A percentile compares a stretch with the other conserved stretches of the same genome.
Evolutionary conservation across 1,140 invertebrate species (phyloP).

Genomic region (Paraescarpia echinospica): DNA sequence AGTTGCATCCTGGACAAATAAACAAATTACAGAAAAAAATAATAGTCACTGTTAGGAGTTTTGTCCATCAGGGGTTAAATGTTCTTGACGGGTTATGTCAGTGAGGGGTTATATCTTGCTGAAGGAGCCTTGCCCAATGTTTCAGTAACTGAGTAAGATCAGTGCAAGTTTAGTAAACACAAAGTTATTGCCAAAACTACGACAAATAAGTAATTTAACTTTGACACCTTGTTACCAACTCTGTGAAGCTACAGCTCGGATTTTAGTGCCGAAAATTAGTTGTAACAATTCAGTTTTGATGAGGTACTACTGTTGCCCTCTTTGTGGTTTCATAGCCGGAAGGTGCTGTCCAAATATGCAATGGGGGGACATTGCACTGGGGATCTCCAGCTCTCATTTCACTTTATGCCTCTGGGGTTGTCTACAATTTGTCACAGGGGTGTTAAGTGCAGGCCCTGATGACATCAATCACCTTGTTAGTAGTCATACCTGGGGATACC

Average conservation of each 20-base stretch:
- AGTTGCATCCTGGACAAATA: too few relatives aligned
- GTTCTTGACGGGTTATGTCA: too few relatives aligned
- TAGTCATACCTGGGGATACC: neutral
- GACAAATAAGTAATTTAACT: neutral
- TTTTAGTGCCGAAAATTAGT: neutral
- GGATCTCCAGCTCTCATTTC: neutral
- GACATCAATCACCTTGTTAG: neutral
- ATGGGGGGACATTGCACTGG: neutral
- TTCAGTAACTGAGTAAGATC: too few relatives aligned
- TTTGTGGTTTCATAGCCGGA: neutral
- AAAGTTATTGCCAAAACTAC: neutral
- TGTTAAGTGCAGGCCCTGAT: neutral
- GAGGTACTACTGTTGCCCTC: neutral
- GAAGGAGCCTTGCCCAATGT: too few relatives aligned
- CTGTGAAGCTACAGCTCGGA: neutral
- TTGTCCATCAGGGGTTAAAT: too few relatives aligned
- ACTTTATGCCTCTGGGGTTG: neutral
- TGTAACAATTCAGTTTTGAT: neutral
- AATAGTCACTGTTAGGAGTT: too few relatives aligned
- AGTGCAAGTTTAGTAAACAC: too few relatives aligned
- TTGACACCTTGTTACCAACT: neutral
- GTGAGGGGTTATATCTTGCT: too few relatives aligned
- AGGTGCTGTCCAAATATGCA: neutral
- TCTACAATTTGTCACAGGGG: conserved; percentile 4
- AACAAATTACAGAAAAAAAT: too few relatives aligned